Evolutionary conservation across 1,140 invertebrate species (phyloP).

Genomic region (Pomacea maculata): DNA sequence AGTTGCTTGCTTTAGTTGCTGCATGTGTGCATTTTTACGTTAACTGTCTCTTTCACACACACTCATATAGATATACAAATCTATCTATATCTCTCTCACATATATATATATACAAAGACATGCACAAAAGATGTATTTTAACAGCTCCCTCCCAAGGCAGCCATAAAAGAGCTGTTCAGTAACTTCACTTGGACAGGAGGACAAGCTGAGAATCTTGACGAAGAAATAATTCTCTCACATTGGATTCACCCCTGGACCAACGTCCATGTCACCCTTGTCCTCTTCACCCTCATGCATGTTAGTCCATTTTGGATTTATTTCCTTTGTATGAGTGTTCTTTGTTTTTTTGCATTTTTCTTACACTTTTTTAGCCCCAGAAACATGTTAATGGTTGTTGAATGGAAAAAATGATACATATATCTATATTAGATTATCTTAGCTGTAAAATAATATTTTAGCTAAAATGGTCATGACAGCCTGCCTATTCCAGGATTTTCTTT

Average conservation of each 20-base stretch:
- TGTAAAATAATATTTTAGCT: no score
- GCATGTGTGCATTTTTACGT: no score
- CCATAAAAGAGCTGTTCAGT: constrained; percentile 87
- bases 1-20: no score
- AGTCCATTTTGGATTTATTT: constrained; percentile 60
- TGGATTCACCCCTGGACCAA: constrained; percentile 88
- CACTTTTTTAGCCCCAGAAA: no score
- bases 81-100: not conserved
- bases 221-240: constrained; percentile 84
- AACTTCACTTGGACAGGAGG: constrained; percentile 92
- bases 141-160: constrained; percentile 64
- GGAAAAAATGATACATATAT: no score
- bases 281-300: constrained; percentile 90
- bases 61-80: not conserved
- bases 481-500: no score
- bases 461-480: no score
- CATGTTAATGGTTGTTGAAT: no score
- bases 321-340: no score
- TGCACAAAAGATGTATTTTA: not conserved
- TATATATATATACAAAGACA: not conserved
- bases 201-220: constrained; percentile 76
- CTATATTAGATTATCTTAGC: no score
- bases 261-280: constrained; percentile 85
- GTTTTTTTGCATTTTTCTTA: no score
- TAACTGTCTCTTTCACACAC: no score